These are phyloP conservation scores for Torymus texanus DNA, from an alignment of 2,888 invertebrate species.

Conservation along the genomic window DNA sequence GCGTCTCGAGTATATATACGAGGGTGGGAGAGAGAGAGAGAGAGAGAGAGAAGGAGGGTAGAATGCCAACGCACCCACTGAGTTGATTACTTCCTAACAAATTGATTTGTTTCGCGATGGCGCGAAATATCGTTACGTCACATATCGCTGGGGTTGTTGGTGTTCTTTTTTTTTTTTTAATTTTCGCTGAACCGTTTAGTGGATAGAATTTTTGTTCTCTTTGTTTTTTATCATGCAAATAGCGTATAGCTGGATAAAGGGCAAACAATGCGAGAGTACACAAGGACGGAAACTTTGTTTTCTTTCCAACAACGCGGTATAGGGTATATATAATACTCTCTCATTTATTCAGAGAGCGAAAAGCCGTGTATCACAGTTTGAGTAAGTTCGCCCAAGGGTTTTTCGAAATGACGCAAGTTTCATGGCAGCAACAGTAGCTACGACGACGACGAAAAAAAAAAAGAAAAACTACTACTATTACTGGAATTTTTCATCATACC, in stretches of 20 bases:
- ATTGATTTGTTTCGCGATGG: constrained; percentile 51
- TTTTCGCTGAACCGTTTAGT: neutral
- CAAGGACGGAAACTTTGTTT: too few relatives aligned
- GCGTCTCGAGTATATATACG: constrained; percentile 1
- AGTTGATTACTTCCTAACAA: constrained; percentile 49
- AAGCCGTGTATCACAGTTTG: neutral
- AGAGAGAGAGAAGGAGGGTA: neutral
- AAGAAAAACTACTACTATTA: too few relatives aligned
- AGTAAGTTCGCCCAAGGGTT: neutral
- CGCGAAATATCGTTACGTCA: constrained; percentile 30
- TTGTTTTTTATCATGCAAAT: too few relatives aligned
- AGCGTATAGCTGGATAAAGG: too few relatives aligned
- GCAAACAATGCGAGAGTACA: too few relatives aligned
- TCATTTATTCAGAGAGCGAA: neutral
- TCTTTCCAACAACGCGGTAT: too few relatives aligned
- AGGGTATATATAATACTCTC: neutral
- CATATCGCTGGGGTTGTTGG: neutral
- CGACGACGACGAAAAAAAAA: too few relatives aligned
- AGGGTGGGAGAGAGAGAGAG: neutral
- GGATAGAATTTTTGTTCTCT: too few relatives aligned
- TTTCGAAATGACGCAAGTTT: neutral
- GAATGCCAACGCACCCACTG: constrained; percentile 5
- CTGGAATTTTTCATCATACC: too few relatives aligned
- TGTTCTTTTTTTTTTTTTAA: constrained; percentile 17
- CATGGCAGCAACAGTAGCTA: neutral